A percentile compares a stretch with the other conserved stretches of the same genome.
Conservation (phyloP, 1,140 invertebrate genomes). For the Berghia stephanieae region DNA sequence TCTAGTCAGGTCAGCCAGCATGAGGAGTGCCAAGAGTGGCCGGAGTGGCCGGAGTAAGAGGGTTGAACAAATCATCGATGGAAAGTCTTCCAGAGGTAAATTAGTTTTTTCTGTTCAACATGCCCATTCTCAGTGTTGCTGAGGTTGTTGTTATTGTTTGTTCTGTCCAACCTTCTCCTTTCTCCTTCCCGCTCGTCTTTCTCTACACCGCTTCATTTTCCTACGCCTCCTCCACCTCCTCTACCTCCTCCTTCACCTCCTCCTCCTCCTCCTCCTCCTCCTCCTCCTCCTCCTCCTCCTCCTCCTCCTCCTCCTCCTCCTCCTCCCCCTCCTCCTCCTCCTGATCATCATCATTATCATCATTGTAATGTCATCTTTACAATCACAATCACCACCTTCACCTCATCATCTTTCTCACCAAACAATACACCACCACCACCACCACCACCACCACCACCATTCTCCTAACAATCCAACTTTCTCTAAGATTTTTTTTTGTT, state of each 20-base stretch:
- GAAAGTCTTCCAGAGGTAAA: conserved; percentile 8
- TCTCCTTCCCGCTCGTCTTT: conserved; percentile 2
- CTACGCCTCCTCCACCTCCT: neutral
- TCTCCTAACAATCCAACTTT: neutral
- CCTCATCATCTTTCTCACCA: no score
- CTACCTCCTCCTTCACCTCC: neutral
- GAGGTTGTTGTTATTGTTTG: neutral
- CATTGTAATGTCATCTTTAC: no score
- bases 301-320: neutral
- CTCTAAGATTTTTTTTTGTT: no score
- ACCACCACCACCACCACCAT: no score
- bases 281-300: neutral
- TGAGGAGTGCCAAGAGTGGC: conserved; percentile 31
- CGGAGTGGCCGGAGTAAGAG: neutral
- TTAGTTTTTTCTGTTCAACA: neutral
- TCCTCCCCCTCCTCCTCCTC: no score
- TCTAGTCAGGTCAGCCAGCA: conserved; percentile 37
- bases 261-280: neutral
- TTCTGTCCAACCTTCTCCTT: neutral
- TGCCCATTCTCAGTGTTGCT: neutral
- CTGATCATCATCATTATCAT: no score
- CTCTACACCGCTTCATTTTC: neutral
- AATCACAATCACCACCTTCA: no score
- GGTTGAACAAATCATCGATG: neutral
- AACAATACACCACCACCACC: no score